A percentile compares a stretch with the other conserved stretches of the same genome.
These are phyloP conservation scores for Aradophagus sp. DNA, from an alignment of 1,140 invertebrate species.

Conservation along the genomic window DNA sequence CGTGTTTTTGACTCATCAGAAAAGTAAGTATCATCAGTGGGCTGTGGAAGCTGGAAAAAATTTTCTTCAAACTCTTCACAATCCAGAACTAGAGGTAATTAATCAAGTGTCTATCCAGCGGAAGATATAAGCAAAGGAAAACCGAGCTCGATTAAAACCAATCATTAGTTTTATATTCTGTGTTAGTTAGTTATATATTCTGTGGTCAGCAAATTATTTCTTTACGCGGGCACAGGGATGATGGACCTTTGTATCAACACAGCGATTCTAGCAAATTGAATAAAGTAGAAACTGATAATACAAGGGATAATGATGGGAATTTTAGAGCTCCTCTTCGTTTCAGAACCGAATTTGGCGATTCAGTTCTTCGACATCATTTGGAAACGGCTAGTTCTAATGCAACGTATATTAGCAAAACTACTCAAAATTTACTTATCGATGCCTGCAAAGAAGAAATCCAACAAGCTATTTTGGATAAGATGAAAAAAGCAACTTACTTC, in stretches of 20 bases:
- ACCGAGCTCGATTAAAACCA: conserved; percentile 40
- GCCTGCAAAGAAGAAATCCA: conserved; percentile 53
- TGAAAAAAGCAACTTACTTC: conserved; percentile 45
- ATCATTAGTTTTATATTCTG: conserved; percentile 55
- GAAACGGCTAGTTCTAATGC: conserved; percentile 40
- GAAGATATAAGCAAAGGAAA: conserved; percentile 32
- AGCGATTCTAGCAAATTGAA: neutral
- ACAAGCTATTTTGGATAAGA: conserved; percentile 38
- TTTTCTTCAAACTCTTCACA: conserved; percentile 40
- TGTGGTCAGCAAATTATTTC: conserved; percentile 56
- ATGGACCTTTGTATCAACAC: conserved; percentile 12
- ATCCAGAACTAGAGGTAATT: conserved; percentile 2
- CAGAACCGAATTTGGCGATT: conserved; percentile 50
- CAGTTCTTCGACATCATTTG: conserved; percentile 51
- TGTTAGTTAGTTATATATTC: no score
- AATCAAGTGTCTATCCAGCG: conserved; percentile 17
- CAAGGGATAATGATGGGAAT: conserved; percentile 56
- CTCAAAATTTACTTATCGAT: conserved; percentile 61
- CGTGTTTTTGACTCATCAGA: conserved; percentile 24
- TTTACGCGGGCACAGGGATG: conserved; percentile 49
- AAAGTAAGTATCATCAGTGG: conserved; percentile 46
- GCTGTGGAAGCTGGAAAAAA: conserved; percentile 36
- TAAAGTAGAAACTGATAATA: conserved; percentile 5
- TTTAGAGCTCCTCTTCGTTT: conserved; percentile 58
- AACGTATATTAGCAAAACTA: conserved; percentile 60